phyloP scores from a whole-genome alignment of 2,113 vertebrate species.

The Dicentrarchus labrax region DNA sequence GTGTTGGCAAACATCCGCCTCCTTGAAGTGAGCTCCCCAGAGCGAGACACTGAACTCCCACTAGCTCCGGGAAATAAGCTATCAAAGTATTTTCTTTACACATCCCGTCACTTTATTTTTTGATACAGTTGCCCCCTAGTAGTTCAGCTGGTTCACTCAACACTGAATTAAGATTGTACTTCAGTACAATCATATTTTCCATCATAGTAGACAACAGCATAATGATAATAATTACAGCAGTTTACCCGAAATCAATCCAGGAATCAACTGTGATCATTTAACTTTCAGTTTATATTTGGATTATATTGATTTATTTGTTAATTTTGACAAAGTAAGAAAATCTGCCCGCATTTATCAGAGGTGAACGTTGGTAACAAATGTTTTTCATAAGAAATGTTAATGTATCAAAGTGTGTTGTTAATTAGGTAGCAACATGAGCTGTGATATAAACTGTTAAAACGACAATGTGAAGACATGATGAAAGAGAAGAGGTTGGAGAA shows the following conservation, averaged over 20 bases:
- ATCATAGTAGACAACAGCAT: not conserved
- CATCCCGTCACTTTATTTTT: too few relatives aligned
- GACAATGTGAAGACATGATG: not conserved
- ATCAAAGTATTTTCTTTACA: not conserved
- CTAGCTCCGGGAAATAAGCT: not conserved
- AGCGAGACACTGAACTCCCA: not conserved
- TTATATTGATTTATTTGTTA: not conserved
- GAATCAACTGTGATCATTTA: not conserved
- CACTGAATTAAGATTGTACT: not conserved
- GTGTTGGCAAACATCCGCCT: conserved; percentile 8
- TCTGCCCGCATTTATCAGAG: not conserved
- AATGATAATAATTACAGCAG: not conserved
- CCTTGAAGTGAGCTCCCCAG: not conserved
- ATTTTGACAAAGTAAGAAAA: not conserved
- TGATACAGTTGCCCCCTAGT: not conserved
- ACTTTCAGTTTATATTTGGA: not conserved
- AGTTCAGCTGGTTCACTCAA: not conserved
- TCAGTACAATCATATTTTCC: not conserved
- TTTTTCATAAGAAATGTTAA: not conserved
- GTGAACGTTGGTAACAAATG: not conserved
- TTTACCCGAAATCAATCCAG: not conserved
- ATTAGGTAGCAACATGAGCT: conserved; percentile 6
- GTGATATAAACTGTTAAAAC: not conserved
- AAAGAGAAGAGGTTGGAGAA: not conserved
- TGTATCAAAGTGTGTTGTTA: not conserved